These are phyloP conservation scores for Rhinopomastus cyanomelas DNA, from an alignment of 2,113 vertebrate genomes.

Conservation along the genomic window DNA sequence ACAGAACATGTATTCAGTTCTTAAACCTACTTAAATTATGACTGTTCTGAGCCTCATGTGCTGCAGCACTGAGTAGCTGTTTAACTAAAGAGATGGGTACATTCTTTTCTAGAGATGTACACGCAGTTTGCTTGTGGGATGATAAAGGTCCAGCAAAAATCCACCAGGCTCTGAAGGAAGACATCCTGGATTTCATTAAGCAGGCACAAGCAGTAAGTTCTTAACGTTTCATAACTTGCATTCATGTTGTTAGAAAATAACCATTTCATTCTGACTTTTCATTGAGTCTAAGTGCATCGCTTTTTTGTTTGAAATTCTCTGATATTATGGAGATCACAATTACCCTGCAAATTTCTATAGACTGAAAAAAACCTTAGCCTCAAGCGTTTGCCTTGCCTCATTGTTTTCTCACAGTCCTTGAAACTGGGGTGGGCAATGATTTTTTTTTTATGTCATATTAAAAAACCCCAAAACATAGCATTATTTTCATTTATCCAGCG, in stretches of 20 bases:
- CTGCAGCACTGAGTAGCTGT: neutral
- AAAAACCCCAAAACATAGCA: neutral
- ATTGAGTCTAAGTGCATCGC: neutral
- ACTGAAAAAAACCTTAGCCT: neutral
- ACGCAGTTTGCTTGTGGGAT: conserved; percentile 98
- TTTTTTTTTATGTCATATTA: neutral
- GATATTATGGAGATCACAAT: neutral
- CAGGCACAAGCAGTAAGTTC: conserved; percentile 96
- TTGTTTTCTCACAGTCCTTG: neutral
- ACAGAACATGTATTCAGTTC: neutral
- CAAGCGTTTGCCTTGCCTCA: conserved; percentile 9
- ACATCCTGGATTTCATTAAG: conserved; percentile 99
- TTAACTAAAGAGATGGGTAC: conserved; percentile 12
- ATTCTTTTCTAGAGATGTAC: conserved; percentile 87
- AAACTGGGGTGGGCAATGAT: neutral
- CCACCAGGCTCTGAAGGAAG: conserved; percentile 98
- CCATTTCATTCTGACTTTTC: neutral
- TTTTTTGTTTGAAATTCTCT: neutral
- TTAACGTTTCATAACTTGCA: neutral
- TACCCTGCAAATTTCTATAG: neutral
- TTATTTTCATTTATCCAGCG: neutral
- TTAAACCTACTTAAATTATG: neutral
- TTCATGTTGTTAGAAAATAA: neutral
- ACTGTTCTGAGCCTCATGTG: neutral
- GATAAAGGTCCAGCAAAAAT: conserved; percentile 99